phyloP scores from a whole-genome alignment of 2,113 vertebrate species.

The Opisthocomus hoazin region DNA sequence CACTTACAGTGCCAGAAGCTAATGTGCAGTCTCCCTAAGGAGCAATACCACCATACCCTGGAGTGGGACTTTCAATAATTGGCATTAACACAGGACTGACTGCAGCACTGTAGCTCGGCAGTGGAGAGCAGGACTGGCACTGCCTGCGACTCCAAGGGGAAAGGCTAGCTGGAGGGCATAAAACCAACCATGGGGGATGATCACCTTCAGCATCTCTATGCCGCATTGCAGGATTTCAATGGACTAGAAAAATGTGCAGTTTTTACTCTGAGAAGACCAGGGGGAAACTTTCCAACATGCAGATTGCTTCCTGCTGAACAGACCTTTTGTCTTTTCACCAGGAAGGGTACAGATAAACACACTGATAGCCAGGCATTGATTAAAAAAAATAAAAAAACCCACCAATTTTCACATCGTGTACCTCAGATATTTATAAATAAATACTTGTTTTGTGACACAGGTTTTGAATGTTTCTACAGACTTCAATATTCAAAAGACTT shows the following conservation, averaged over 20 bases:
- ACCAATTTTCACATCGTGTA: background rate
- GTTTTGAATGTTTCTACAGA: background rate
- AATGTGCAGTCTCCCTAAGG: fast-evolving
- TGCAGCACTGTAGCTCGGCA: background rate
- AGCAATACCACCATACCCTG: background rate
- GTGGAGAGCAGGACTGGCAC: background rate
- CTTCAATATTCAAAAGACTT: background rate
- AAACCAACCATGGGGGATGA: fast-evolving
- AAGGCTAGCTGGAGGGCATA: background rate
- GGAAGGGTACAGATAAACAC: background rate
- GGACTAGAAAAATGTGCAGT: fast-evolving
- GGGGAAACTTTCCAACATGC: background rate
- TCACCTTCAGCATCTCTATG: background rate
- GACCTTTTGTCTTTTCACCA: background rate
- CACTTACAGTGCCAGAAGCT: background rate
- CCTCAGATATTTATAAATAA: background rate
- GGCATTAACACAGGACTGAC: fast-evolving
- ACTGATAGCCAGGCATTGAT: background rate
- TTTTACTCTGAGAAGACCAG: background rate
- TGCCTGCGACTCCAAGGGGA: background rate
- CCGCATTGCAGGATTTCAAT: fast-evolving
- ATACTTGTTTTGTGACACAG: background rate
- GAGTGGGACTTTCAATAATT: no score
- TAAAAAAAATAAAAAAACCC: background rate
- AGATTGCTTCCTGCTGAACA: background rate